Conservation (phyloP, 1,140 invertebrate species). For the Acromyrmex echinatior region DNA sequence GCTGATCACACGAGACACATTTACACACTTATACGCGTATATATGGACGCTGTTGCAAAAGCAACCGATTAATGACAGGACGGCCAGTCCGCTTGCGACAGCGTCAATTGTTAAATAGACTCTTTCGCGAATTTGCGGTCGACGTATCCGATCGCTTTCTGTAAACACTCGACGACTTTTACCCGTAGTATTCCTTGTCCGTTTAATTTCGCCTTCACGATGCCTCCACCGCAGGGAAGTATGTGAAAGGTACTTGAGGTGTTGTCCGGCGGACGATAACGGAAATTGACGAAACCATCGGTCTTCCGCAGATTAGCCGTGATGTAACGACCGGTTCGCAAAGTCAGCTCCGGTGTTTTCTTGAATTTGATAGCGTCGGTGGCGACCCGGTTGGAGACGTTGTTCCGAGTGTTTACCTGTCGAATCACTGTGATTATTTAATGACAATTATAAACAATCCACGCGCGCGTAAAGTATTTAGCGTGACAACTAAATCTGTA, state of each 20-base stretch:
- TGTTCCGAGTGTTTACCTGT: conserved; percentile 83
- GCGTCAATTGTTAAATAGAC: conserved; percentile 21
- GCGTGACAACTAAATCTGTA: neutral
- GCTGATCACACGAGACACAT: conserved; percentile 24
- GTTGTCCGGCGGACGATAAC: conserved; percentile 82
- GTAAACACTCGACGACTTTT: conserved; percentile 18
- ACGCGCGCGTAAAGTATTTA: neutral
- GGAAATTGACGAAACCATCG: conserved; percentile 83
- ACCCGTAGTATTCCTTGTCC: conserved; percentile 78
- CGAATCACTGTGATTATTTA: neutral
- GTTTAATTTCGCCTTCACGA: conserved; percentile 81
- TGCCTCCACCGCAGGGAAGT: conserved; percentile 81
- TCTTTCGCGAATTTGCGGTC: conserved; percentile 3
- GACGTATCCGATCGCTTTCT: conserved; percentile 6
- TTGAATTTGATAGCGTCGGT: conserved; percentile 82
- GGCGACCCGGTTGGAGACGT: conserved; percentile 83
- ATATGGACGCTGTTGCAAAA: neutral
- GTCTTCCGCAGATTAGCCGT: conserved; percentile 81
- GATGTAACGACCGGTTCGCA: conserved; percentile 80
- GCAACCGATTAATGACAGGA: neutral
- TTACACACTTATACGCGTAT: conserved; percentile 11
- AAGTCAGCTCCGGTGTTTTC: conserved; percentile 79
- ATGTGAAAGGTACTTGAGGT: conserved; percentile 83
- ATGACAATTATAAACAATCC: neutral
- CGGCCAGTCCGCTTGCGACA: neutral